Conservation (phyloP, 1,140 invertebrate genomes). For the Dendroctonus ponderosae region DNA sequence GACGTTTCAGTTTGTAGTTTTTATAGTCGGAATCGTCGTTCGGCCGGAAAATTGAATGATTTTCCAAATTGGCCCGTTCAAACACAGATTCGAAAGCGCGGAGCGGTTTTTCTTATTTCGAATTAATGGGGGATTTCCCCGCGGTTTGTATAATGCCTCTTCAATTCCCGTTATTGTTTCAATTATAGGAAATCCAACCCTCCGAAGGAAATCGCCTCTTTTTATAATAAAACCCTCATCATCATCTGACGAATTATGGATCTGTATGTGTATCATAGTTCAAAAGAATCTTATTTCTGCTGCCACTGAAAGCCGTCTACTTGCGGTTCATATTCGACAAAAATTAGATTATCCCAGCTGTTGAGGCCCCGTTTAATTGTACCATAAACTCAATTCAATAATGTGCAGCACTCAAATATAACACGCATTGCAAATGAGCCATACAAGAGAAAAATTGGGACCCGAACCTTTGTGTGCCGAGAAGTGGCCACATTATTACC, state of each 20-base stretch:
- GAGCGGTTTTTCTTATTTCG: constrained; percentile 26
- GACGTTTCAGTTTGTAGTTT: constrained; percentile 34
- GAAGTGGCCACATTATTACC: neutral
- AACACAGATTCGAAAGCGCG: constrained; percentile 22
- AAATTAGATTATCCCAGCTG: too few species aligned
- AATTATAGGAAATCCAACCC: constrained; percentile 14
- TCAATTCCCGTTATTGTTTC: constrained; percentile 33
- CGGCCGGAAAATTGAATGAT: constrained; percentile 34
- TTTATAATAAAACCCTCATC: neutral
- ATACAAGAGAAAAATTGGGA: constrained; percentile 5
- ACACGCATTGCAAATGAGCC: neutral
- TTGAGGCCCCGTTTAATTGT: too few species aligned
- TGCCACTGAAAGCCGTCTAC: too few species aligned
- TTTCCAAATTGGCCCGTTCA: constrained; percentile 34
- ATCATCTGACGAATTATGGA: neutral
- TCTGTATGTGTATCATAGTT: neutral
- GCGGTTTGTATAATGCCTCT: constrained; percentile 32
- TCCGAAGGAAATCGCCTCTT: constrained; percentile 1
- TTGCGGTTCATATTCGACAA: too few species aligned
- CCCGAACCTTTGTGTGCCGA: constrained; percentile 8
- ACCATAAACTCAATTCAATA: too few species aligned
- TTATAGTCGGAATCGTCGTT: constrained; percentile 28
- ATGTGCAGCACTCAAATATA: too few species aligned
- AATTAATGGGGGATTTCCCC: constrained; percentile 33
- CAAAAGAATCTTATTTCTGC: neutral